These are phyloP conservation scores for Mythimna pallens DNA, from an alignment of 2,888 invertebrate species.

Conservation along the genomic window DNA sequence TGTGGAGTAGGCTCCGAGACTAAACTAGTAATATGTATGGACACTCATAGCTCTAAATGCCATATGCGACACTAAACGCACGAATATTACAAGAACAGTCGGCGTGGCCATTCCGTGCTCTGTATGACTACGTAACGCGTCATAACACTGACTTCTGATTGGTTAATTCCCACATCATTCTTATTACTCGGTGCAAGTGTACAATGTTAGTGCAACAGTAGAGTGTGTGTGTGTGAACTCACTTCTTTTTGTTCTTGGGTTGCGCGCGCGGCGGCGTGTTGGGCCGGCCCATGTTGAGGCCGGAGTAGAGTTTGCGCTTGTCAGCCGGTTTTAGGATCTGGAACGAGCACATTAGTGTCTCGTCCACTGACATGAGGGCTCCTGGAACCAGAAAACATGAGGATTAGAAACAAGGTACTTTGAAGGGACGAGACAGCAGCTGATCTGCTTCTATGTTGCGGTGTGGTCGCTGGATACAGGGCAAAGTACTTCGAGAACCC, in stretches of 20 bases:
- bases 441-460: too few relatives aligned
- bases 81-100: too few relatives aligned
- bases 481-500: too few relatives aligned
- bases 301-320: slow-evolving; percentile 98
- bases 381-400: slow-evolving; percentile 81
- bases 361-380: slow-evolving; percentile 99
- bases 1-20: background rate
- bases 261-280: slow-evolving; percentile 99
- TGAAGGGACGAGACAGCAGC: too few relatives aligned
- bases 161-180: slow-evolving; percentile 16
- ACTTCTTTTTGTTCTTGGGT: slow-evolving; percentile 98
- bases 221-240: slow-evolving; percentile 82
- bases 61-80: background rate
- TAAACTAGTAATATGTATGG: background rate
- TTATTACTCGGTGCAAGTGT: slow-evolving; percentile 36
- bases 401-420: background rate
- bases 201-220: slow-evolving; percentile 52
- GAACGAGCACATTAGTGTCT: slow-evolving; percentile 99
- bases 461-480: too few relatives aligned
- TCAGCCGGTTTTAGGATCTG: slow-evolving; percentile 99
- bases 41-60: background rate
- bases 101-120: background rate
- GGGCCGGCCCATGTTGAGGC: slow-evolving; percentile 98
- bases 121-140: background rate
- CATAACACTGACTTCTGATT: slow-evolving; percentile 15